phyloP scores from a whole-genome alignment of 2,888 invertebrate species.

The Conchocele bisecta region DNA sequence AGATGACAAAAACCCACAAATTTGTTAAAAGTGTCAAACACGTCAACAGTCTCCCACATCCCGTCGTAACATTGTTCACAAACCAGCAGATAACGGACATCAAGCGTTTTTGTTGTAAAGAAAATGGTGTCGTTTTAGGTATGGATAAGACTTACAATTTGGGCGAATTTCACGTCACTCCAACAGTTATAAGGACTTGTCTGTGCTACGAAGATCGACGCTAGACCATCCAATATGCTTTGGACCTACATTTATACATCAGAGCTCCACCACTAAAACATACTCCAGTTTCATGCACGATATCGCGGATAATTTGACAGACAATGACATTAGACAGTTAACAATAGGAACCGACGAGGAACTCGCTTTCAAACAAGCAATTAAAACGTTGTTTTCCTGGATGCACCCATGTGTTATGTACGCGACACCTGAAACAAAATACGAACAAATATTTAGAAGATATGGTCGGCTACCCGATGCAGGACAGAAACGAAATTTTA shows the following conservation, averaged over 20 bases:
- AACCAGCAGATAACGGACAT: constrained; percentile 40
- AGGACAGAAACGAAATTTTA: not conserved
- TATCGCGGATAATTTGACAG: constrained; percentile 32
- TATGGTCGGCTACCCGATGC: not conserved
- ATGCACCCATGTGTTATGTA: constrained; percentile 35
- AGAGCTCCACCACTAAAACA: constrained; percentile 20
- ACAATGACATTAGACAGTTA: not conserved
- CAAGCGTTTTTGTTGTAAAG: constrained; percentile 14
- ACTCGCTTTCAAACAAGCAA: constrained; percentile 24
- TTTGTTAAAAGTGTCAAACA: constrained; percentile 41
- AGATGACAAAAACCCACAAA: constrained; percentile 32
- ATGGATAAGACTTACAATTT: constrained; percentile 6
- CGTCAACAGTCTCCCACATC: constrained; percentile 17
- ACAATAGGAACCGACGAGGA: constrained; percentile 45
- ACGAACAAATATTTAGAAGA: constrained; percentile 5
- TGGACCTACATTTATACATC: constrained; percentile 37
- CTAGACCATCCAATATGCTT: constrained; percentile 30
- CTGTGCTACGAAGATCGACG: constrained; percentile 5
- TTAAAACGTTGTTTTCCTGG: constrained; percentile 17
- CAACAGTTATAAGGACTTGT: constrained; percentile 26
- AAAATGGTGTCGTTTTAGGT: not conserved
- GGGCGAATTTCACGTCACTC: constrained; percentile 6
- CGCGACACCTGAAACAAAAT: constrained; percentile 40
- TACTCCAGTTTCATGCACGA: constrained; percentile 27
- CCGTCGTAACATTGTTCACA: constrained; percentile 30